Conservation (phyloP, 2,888 invertebrate genomes). For the Cryptocheilus praepositus region DNA sequence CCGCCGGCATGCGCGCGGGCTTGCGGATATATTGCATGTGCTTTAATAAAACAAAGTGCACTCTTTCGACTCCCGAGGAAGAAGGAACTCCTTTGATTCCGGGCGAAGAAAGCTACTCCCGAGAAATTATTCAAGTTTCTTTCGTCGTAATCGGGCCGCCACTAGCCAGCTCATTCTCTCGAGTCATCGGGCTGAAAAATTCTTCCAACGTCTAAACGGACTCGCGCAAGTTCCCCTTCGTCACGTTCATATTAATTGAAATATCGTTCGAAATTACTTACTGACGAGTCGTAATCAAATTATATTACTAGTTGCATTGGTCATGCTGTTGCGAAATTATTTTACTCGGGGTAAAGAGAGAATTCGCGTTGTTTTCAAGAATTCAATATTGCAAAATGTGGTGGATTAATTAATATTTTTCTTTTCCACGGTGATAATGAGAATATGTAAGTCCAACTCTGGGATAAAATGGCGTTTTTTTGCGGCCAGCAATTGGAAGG, state of each 20-base stretch:
- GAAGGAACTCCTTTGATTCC: slow-evolving; percentile 29
- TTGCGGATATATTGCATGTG: slow-evolving; percentile 35
- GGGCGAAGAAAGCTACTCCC: slow-evolving; percentile 7
- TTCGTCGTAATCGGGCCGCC: background rate
- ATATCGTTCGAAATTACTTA: no score
- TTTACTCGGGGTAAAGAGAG: no score
- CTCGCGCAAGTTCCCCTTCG: slow-evolving; percentile 2
- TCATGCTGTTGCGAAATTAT: no score
- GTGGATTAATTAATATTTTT: no score
- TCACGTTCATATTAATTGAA: background rate
- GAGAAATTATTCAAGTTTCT: slow-evolving; percentile 35
- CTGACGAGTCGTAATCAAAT: no score
- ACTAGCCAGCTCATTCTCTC: background rate
- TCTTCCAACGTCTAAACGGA: slow-evolving; percentile 4
- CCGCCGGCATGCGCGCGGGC: slow-evolving; percentile 13
- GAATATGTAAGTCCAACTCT: no score
- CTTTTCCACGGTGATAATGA: no score
- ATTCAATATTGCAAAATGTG: no score
- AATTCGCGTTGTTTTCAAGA: no score
- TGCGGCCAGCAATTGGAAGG: no score
- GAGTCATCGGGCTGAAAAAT: slow-evolving; percentile 15
- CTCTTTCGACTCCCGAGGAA: slow-evolving; percentile 10
- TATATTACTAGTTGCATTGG: no score
- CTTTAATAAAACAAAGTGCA: slow-evolving; percentile 50
- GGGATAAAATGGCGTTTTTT: no score